Base-by-base conservation (phyloP, 2,888 invertebrate genomes). In the Ectobius pallidus region DNA sequence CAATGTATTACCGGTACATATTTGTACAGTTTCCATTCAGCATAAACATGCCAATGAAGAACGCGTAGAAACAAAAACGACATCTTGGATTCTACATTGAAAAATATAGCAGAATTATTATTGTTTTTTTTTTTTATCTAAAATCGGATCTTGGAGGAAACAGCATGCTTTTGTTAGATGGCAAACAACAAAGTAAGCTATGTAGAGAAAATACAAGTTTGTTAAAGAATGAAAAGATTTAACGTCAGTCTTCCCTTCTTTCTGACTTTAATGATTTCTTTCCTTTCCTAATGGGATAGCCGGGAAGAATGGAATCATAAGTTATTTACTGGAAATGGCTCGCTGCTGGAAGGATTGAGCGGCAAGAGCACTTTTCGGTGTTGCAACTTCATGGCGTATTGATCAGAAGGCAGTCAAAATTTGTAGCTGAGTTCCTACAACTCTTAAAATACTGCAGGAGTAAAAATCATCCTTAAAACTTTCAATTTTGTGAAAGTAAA, bases 271-370 rank as follows among this genome's bases (percentile, higher is more conserved):
- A 71, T 71, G 71, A 71, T 65, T 71, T 65, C 52, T 71, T 70
- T 65, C 61, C 65, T 34, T 52, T 61, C 71, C 65, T 71, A 65
- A 63, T 71, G 70, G 70, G 62, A 70, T 32, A 34, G 65, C 25
- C 39, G 3, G 20, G 55, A 11, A 42, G 71, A 65, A 55, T 39
- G 34, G 39, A 65, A 30, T 71, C 65, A 67, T 71, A 71, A 71
- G 52, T 65, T 71, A 71, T 71, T 71, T 67, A 71, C 71, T 39
- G 42, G 55, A 67, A 71, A 71, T 67, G 71, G 46, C n/a, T 25
- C 34, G 65, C 14, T 9, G 65, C 9, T 20, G 44, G 32, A 32
- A 3, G 42, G 46, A 30, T 2, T 7, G 70, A 61, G 71, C 2
- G 52, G 1, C 7, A 9, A 25, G 7, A 52, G 9, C 9, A 25